A percentile compares a stretch with the other conserved stretches of the same genome.
Evolutionary conservation across 1,140 invertebrate genomes (phyloP).

Genomic region (Homalodisca vitripennis): DNA sequence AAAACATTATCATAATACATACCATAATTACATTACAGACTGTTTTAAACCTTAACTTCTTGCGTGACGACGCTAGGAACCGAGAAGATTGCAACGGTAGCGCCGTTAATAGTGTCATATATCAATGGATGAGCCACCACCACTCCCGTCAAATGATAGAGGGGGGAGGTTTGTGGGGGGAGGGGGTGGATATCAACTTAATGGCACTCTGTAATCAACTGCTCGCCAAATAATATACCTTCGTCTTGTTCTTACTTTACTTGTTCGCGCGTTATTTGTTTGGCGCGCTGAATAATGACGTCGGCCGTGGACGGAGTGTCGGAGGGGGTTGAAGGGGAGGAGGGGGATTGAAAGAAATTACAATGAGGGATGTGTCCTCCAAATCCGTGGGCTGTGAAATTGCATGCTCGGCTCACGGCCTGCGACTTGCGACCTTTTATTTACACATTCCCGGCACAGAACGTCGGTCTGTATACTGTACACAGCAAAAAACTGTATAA

Average conservation of each 20-base stretch:
- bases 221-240: constrained; percentile 30
- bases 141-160: constrained; percentile 20
- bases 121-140: constrained; percentile 13
- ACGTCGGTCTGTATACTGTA: too few relatives aligned
- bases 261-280: constrained; percentile 31
- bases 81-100: constrained; percentile 20
- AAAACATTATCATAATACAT: too few relatives aligned
- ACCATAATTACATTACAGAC: too few relatives aligned
- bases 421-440: constrained; percentile 14
- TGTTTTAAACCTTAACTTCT: too few relatives aligned
- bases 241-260: constrained; percentile 7
- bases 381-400: constrained; percentile 30
- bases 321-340: neutral
- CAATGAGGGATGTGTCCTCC: constrained; percentile 30
- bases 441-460: constrained; percentile 9
- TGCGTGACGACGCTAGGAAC: too few relatives aligned
- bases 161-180: neutral
- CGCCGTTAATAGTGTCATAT: constrained; percentile 13
- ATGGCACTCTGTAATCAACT: constrained; percentile 32
- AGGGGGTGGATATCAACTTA: constrained; percentile 25
- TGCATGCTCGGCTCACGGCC: constrained; percentile 12
- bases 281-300: constrained; percentile 29
- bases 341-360: constrained; percentile 31
- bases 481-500: too few relatives aligned
- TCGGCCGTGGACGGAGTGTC: neutral